Conservation (phyloP, 2,888 invertebrate genomes). For the Dendrolimus houi region DNA sequence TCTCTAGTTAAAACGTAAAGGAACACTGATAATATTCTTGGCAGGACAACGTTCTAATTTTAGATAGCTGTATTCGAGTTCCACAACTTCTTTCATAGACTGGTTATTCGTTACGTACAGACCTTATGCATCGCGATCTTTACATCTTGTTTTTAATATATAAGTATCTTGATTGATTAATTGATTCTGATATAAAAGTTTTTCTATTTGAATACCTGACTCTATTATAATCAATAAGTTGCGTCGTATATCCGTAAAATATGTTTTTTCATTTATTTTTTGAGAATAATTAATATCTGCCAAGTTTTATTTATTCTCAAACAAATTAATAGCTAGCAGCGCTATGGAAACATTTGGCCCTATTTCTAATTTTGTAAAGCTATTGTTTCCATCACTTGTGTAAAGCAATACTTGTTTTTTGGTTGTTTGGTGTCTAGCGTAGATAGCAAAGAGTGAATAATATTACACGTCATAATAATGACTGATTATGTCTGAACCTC, state of each 20-base stretch:
- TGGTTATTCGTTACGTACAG: neutral
- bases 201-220: too few species aligned
- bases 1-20: too few species aligned
- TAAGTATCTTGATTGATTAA: too few species aligned
- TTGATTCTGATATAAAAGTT: too few species aligned
- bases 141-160: too few species aligned
- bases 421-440: conserved; percentile 10
- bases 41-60: neutral
- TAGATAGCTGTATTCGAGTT: neutral
- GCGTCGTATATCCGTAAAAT: too few species aligned
- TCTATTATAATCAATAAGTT: too few species aligned
- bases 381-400: conserved; percentile 36
- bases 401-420: conserved; percentile 16
- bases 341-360: conserved; percentile 35
- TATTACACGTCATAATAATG: neutral
- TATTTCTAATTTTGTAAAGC: conserved; percentile 11
- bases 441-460: conserved; percentile 1
- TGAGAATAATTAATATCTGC: neutral
- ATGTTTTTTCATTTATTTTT: too few species aligned
- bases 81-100: conserved; percentile 1
- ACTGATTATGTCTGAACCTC: neutral
- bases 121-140: too few species aligned
- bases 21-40: neutral
- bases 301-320: neutral
- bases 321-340: conserved; percentile 8